Base-by-base conservation (phyloP, 2,888 invertebrate genomes). In the Aphidius colemani region DNA sequence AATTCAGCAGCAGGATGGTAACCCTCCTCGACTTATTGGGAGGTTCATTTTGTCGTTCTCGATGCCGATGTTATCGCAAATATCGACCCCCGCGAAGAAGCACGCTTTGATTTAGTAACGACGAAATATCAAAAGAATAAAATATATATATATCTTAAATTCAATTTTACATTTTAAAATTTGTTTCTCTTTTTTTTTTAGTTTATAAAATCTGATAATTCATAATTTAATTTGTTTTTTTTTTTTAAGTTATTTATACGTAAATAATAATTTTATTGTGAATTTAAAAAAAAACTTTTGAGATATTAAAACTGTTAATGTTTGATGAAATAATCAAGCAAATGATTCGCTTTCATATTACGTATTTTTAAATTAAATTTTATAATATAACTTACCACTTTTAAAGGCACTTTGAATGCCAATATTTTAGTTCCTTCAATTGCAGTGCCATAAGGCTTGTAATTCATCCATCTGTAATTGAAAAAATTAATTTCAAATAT, bases 361-460 rank as follows among this genome's bases (percentile, higher is more conserved):
- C 39, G 44, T 45, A 45, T 30, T 51, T 45, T 55, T 7, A 41
- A 13, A 11, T 13, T 41, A n/a, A 51, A 13, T 18, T 64, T 60
- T 64, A 64, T 60, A 53, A 41, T 51, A 45, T 11, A 40, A 80
- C 82, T 83, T 77, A 86, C 87, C 79, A 85, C 79, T 72, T 85
- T 85, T 62, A 89, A 78, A 5, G 93, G 93, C 43, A 91, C 91
- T 83, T 93, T 93, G 79, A 92, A 92, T 66, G 90, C 87, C 72
- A 93, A 83, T 70, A 93, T 86, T 69, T 87, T 86, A 6, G 92
- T 92, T 13, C 89, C 89, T 64, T 86, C 83, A 61, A 93, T 89
- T 18, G 86, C 84, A 57, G 84, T 82, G 43, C 92, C 92, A 75
- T 87, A 84, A 9, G 88, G 82, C 71, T 84, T 85, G 77, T 89